phyloP scores from a whole-genome alignment of 2,797 vertebrate species.

The Petrocephalus schoutedeni region DNA sequence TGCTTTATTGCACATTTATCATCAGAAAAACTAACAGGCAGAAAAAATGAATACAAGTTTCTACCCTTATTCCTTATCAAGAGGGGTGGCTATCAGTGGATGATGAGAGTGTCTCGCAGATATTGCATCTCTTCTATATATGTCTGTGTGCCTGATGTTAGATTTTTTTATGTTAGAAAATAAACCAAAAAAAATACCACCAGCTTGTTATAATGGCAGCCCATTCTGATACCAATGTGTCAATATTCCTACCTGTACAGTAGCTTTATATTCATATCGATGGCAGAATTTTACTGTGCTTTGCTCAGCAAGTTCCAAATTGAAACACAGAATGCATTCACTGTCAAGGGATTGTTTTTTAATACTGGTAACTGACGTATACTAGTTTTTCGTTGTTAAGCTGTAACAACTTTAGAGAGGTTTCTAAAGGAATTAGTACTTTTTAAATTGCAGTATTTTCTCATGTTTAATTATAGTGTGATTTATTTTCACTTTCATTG shows the following conservation, averaged over 20 bases:
- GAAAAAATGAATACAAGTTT: neutral
- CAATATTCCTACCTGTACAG: neutral
- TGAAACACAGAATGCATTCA: neutral
- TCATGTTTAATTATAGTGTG: neutral
- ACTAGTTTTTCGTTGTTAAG: neutral
- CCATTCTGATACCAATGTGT: neutral
- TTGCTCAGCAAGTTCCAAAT: neutral
- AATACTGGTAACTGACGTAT: neutral
- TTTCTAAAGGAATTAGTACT: neutral
- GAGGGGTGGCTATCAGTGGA: neutral
- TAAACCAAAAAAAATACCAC: no score
- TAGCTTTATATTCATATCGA: neutral
- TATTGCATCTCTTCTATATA: neutral
- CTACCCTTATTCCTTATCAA: neutral
- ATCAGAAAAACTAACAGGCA: neutral
- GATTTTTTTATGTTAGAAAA: no score
- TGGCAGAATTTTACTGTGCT: neutral
- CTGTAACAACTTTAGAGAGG: neutral
- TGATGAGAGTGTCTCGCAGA: neutral
- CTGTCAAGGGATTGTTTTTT: no score
- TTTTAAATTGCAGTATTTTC: neutral
- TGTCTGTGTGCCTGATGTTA: neutral
- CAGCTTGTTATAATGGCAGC: neutral
- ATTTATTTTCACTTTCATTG: neutral
- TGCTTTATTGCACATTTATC: slow-evolving; percentile 15